Conservation (phyloP, 1,140 invertebrate species). For the Mactra quadrangularis region DNA sequence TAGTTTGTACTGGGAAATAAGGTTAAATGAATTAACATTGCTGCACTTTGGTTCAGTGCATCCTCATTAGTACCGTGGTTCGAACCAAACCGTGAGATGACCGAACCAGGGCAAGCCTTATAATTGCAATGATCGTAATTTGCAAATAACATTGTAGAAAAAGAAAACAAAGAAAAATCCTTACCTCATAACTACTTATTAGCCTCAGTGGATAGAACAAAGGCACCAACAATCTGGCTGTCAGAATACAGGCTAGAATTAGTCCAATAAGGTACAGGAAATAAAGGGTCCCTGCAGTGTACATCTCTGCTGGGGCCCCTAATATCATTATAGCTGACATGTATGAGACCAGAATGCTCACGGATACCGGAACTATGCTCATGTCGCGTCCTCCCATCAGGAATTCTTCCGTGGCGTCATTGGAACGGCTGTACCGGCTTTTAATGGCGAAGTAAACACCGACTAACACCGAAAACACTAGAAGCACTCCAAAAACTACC, state of each 20-base stretch:
- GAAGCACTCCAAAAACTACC: conserved; percentile 71
- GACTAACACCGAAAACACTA: conserved; percentile 85
- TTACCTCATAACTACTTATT: conserved; percentile 77
- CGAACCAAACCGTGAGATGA: too few species aligned
- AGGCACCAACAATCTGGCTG: conserved; percentile 72
- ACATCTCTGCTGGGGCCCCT: conserved; percentile 82
- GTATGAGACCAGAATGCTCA: conserved; percentile 83
- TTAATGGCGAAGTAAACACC: conserved; percentile 92
- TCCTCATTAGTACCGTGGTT: too few species aligned
- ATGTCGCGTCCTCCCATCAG: conserved; percentile 91
- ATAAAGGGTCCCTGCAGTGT: conserved; percentile 77
- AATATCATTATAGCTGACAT: conserved; percentile 84
- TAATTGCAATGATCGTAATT: too few species aligned
- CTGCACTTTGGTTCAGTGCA: too few species aligned
- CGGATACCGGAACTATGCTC: conserved; percentile 85
- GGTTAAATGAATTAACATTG: too few species aligned
- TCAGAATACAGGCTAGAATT: conserved; percentile 66
- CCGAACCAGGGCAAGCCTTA: too few species aligned
- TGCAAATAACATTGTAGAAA: too few species aligned
- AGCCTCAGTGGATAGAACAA: conserved; percentile 75
- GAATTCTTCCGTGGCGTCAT: conserved; percentile 92
- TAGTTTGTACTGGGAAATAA: too few species aligned
- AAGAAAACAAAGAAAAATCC: too few species aligned
- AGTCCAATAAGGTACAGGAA: conserved; percentile 73
- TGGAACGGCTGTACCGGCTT: conserved; percentile 87